Evolutionary conservation across 1,140 invertebrate species (phyloP).

Genomic region (Caenorhabditis elegans): DNA sequence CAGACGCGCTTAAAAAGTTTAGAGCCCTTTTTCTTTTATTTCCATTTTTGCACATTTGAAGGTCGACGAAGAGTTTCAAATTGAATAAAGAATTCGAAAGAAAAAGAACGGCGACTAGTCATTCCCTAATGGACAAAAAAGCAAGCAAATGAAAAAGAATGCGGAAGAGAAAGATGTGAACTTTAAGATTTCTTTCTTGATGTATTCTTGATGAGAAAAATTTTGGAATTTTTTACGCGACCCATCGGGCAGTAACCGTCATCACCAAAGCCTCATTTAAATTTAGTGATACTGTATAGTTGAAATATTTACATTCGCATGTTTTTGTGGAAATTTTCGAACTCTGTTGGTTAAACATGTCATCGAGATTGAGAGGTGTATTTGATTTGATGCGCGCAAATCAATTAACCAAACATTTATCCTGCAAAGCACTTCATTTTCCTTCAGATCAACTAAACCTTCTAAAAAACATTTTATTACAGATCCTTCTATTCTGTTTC

Average conservation of each 20-base stretch:
- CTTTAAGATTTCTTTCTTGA: too few relatives aligned
- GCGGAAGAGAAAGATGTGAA: background rate
- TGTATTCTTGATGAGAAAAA: too few relatives aligned
- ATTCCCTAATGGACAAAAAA: constrained; percentile 13
- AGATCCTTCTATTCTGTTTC: background rate
- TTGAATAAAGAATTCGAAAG: background rate
- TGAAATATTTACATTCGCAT: too few relatives aligned
- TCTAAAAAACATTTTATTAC: too few relatives aligned
- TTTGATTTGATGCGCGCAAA: constrained; percentile 28
- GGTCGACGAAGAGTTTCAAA: constrained; percentile 3
- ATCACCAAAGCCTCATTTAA: too few relatives aligned
- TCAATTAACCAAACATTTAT: constrained; percentile 27
- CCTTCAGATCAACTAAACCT: background rate
- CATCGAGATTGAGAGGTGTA: background rate
- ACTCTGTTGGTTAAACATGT: too few relatives aligned
- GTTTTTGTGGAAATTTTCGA: too few relatives aligned
- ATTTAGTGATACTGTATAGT: too few relatives aligned
- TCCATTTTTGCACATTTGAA: background rate
- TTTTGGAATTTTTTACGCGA: too few relatives aligned
- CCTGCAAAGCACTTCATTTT: constrained; percentile 3
- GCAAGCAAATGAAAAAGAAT: background rate
- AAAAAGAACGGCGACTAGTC: constrained; percentile 28
- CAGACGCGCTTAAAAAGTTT: background rate
- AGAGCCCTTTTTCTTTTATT: background rate
- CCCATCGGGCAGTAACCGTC: too few relatives aligned